Conservation (phyloP, 2,113 vertebrate genomes). For the Geococcyx californianus region DNA sequence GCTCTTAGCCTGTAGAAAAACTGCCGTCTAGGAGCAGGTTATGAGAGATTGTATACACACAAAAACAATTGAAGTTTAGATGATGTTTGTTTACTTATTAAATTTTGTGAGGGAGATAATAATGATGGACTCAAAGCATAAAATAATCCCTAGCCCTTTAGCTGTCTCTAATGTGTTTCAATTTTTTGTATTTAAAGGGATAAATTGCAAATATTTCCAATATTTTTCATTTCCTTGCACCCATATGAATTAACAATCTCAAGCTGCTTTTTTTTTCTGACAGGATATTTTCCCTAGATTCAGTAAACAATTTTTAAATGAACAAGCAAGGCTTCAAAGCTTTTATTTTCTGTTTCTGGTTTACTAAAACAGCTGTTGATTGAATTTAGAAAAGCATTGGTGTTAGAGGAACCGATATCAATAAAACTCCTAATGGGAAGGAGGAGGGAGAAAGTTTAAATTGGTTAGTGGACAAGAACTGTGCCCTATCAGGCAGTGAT, state of each 20-base stretch:
- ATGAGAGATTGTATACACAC: background rate
- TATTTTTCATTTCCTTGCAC: background rate
- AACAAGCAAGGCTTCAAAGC: background rate
- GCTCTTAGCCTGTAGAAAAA: background rate
- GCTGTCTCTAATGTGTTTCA: background rate
- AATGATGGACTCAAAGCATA: background rate
- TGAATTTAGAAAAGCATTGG: background rate
- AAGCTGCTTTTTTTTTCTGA: background rate
- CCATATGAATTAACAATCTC: background rate
- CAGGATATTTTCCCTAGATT: background rate
- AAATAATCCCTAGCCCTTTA: background rate
- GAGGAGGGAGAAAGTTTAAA: background rate
- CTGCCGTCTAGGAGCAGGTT: background rate
- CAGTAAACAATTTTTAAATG: background rate
- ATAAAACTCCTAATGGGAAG: background rate
- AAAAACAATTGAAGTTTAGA: background rate
- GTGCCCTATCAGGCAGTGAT: background rate
- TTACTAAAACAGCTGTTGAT: background rate
- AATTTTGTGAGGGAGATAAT: background rate
- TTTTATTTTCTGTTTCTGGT: constrained; percentile 15
- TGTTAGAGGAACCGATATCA: background rate
- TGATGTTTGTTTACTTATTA: background rate
- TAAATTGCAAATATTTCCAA: background rate
- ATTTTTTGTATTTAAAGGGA: background rate
- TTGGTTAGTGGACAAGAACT: background rate